Evolutionary conservation across 2,113 vertebrate genomes (phyloP).

Genomic region (Rafetus swinhoei): DNA sequence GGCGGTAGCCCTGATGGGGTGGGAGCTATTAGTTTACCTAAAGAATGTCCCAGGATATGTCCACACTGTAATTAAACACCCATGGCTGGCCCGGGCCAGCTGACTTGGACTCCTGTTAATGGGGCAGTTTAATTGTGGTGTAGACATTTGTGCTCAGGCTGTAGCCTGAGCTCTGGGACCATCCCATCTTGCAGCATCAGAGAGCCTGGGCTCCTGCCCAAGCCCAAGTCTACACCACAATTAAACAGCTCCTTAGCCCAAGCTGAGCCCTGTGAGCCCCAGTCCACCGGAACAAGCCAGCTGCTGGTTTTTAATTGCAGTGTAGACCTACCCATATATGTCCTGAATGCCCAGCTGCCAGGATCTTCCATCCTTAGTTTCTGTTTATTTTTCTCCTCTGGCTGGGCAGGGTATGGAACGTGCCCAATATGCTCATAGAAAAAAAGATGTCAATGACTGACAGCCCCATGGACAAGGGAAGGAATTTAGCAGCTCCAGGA

Average conservation of each 20-base stretch:
- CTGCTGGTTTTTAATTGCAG: neutral
- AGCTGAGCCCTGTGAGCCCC: neutral
- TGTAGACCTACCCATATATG: neutral
- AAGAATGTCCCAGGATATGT: neutral
- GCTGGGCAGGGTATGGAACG: slow-evolving; percentile 39
- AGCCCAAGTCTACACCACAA: neutral
- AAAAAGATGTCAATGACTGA: slow-evolving; percentile 42
- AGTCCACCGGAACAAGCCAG: neutral
- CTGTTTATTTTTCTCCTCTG: slow-evolving; percentile 42
- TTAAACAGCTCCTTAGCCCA: neutral
- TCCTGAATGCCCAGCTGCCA: neutral
- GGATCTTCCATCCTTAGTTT: slow-evolving; percentile 32
- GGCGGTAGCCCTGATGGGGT: neutral
- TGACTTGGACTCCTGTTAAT: neutral
- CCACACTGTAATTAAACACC: neutral
- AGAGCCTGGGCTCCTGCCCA: neutral
- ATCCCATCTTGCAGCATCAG: neutral
- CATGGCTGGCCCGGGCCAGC: neutral
- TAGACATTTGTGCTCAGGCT: too few species aligned
- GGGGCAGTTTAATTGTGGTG: too few species aligned
- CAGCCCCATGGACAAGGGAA: slow-evolving; percentile 2
- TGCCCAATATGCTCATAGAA: neutral
- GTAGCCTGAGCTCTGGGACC: neutral
- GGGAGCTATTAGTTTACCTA: slow-evolving; percentile 14
- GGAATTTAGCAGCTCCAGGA: slow-evolving; percentile 72